These are phyloP conservation scores for Danio albolineatus DNA, from an alignment of 2,797 vertebrate genomes.

Conservation along the genomic window DNA sequence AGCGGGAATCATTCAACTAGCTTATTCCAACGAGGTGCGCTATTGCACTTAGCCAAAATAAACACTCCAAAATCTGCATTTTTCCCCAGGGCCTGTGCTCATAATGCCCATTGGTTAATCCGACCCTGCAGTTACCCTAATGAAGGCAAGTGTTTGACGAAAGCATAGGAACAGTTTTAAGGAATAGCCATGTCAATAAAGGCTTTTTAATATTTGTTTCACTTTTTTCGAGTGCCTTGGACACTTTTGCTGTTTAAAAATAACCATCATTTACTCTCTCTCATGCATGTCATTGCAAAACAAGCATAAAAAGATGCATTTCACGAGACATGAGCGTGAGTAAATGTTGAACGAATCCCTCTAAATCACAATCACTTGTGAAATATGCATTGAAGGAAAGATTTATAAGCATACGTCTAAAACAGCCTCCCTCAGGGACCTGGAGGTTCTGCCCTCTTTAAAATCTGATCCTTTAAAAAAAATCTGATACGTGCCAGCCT, in stretches of 20 bases:
- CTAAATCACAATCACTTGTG: slow-evolving; percentile 5
- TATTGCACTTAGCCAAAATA: too few species aligned
- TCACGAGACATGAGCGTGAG: not conserved
- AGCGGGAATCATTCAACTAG: too few species aligned
- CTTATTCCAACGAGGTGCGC: too few species aligned
- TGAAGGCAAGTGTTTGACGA: too few species aligned
- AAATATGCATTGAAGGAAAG: not conserved
- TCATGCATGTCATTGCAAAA: not conserved
- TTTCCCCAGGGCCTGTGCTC: too few species aligned
- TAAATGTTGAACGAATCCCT: not conserved
- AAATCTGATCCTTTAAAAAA: slow-evolving; percentile 7
- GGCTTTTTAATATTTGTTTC: too few species aligned
- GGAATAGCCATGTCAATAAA: too few species aligned
- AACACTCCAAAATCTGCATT: too few species aligned
- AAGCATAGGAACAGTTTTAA: too few species aligned
- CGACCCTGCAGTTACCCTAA: too few species aligned
- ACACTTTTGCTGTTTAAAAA: not conserved
- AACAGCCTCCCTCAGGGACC: not conserved
- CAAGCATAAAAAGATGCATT: not conserved
- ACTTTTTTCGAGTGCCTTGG: too few species aligned
- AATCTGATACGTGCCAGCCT: not conserved
- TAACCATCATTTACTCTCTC: not conserved
- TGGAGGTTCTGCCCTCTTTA: not conserved
- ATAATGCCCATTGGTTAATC: too few species aligned
- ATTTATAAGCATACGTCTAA: not conserved